Conservation (phyloP, 2,888 invertebrate species). For the Cabera pusaria region DNA sequence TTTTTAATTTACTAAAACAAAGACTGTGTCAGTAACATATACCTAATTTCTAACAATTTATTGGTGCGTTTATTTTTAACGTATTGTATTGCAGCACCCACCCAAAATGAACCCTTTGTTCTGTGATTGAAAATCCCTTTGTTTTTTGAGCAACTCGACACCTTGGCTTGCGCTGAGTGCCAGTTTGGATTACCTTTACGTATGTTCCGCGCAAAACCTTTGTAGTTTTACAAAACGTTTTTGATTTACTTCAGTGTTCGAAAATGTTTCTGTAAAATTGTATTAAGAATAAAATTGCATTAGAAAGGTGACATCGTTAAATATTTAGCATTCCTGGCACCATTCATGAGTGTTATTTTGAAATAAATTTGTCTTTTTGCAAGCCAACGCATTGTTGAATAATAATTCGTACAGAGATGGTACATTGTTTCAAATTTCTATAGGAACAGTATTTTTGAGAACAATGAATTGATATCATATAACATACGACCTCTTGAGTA, state of each 20-base stretch:
- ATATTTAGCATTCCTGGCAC: constrained; percentile 12
- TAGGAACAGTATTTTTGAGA: too few species aligned
- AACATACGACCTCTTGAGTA: too few species aligned
- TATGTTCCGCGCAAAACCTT: constrained; percentile 1
- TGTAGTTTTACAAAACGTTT: neutral
- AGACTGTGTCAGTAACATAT: too few species aligned
- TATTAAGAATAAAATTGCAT: too few species aligned
- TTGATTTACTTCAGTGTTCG: neutral
- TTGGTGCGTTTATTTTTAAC: constrained; percentile 16
- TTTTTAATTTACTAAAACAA: too few species aligned
- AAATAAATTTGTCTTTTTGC: constrained; percentile 2
- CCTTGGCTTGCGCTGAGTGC: constrained; percentile 28
- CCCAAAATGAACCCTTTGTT: constrained; percentile 44
- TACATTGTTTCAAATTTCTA: too few species aligned
- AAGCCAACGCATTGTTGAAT: too few species aligned
- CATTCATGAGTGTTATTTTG: constrained; percentile 6
- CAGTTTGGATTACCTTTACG: constrained; percentile 15
- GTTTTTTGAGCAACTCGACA: constrained; percentile 43
- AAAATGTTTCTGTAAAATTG: too few species aligned
- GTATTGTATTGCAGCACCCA: constrained; percentile 28
- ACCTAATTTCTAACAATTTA: too few species aligned
- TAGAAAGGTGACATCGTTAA: too few species aligned
- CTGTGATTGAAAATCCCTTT: constrained; percentile 35
- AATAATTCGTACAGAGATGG: too few species aligned
- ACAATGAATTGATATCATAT: too few species aligned